Evolutionary conservation across 2,888 invertebrate genomes (phyloP), one percentile per base, ranked within the genome.

Genomic region (Leptopilina myrica): DNA sequence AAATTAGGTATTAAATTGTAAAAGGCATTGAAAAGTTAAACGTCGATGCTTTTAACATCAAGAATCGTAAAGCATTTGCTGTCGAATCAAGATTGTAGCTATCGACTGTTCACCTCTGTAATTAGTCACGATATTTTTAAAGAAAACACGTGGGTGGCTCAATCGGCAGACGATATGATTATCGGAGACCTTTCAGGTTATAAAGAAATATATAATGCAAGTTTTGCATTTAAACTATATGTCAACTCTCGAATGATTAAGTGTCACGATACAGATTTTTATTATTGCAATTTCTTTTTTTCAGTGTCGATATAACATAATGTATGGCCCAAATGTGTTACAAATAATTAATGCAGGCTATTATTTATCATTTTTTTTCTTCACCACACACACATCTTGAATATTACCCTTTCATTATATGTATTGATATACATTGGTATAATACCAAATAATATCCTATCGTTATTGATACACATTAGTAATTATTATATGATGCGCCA

Each of bases 1-100:
- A 67, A 67, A 67, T 67, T 67, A 67, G 67, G 49, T 20, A 67
- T 67, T 67, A 67, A 67, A 67, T 67, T 49, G 67, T 49, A 67
- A 67, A 46, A 15, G 67, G 67, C 49, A 67, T 20, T 11, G 49
- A 67, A 59, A 15, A 67, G 67, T 67, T 67, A 46, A 6, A 67
- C 46, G 67, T 46, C 67, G 11, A 49, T 49, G 67, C 67, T 49
- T 67, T 67, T 49, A 67, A 67, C 20, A 46, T 67, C 40, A 67
- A 11, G 67, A 67, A 67, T 46, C 46, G 67, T 67, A 67, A 67
- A 67, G 5, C 46, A 67, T 46, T 46, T 46, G 20, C 67, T 46
- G 12, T 46, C 15, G 66, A 66, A 20, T 20, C 15, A 46, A 67
- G 43, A 67, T 46, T 67, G 67, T 67, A 20, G n/a, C 20, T 67